A percentile compares a stretch with the other conserved stretches of the same genome.
Evolutionary conservation across 2,113 vertebrate genomes (phyloP).

Genomic region (Rafetus swinhoei): DNA sequence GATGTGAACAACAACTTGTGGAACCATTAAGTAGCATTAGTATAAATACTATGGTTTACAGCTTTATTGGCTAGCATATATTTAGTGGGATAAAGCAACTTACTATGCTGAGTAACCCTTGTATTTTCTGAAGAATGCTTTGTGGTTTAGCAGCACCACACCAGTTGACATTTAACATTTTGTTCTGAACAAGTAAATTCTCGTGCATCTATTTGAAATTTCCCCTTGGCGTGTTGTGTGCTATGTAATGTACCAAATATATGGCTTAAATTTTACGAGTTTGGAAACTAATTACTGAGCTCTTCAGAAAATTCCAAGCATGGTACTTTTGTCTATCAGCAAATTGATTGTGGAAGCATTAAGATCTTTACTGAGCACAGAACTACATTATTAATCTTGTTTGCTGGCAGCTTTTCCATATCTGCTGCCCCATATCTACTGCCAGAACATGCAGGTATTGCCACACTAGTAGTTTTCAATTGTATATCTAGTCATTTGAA

Average conservation of each 20-base stretch:
- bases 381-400: slow-evolving; percentile 2
- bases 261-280: not conserved
- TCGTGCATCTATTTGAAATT: not conserved
- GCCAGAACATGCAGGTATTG: not conserved
- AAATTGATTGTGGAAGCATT: not conserved
- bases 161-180: not conserved
- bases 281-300: not conserved
- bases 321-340: not conserved
- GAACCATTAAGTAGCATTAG: fast-evolving
- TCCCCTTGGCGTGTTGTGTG: fast-evolving
- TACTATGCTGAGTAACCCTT: not conserved
- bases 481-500: not conserved
- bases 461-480: not conserved
- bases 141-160: fast-evolving
- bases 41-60: not conserved
- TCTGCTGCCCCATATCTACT: not conserved
- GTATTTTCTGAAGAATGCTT: not conserved
- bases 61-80: not conserved
- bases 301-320: slow-evolving; percentile 3
- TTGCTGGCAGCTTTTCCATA: not conserved
- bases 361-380: not conserved
- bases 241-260: not conserved
- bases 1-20: fast-evolving
- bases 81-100: not conserved
- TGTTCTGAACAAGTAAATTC: not conserved